Percentiles rank a stretch among this genome's conserved stretches.
Evolutionary conservation across 37 sponge, comb jelly and placozoan species (phyloP).

Genomic region (Ephydatia muelleri): DNA sequence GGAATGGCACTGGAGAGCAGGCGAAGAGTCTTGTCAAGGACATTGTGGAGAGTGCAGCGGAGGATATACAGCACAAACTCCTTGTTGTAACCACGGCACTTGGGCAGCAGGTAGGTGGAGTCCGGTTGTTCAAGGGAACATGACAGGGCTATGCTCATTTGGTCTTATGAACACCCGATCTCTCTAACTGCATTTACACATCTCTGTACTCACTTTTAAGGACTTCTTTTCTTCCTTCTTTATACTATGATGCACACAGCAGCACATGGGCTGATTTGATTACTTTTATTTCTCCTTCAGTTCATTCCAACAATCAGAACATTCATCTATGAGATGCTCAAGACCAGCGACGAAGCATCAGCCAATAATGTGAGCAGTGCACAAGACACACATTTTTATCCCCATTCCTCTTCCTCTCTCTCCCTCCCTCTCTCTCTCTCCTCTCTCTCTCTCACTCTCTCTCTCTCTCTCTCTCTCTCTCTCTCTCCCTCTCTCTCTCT

Average conservation of each 20-base stretch:
- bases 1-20: not conserved
- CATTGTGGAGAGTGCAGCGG: slow-evolving; percentile 28
- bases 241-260: too few relatives aligned
- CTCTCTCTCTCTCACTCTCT: slow-evolving; percentile 1
- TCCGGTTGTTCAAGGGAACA: too few relatives aligned
- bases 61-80: slow-evolving; percentile 44
- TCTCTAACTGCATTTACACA: too few relatives aligned
- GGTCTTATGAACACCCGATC: too few relatives aligned
- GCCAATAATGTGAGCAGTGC: not conserved
- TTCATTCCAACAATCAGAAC: not conserved
- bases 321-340: not conserved
- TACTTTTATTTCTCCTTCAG: not conserved
- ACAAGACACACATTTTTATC: not conserved
- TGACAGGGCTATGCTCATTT: too few relatives aligned
- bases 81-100: not conserved
- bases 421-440: not conserved
- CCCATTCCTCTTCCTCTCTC: not conserved
- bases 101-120: slow-evolving; percentile 9
- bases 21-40: slow-evolving; percentile 14
- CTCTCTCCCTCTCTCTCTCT: slow-evolving; percentile 23
- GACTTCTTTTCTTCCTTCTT: too few relatives aligned
- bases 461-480: slow-evolving; percentile 20
- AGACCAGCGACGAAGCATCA: not conserved
- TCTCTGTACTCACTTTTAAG: too few relatives aligned
- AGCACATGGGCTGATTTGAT: too few relatives aligned